These are phyloP conservation scores for Lysandra coridon DNA, from an alignment of 2,888 invertebrate genomes.

Conservation along the genomic window DNA sequence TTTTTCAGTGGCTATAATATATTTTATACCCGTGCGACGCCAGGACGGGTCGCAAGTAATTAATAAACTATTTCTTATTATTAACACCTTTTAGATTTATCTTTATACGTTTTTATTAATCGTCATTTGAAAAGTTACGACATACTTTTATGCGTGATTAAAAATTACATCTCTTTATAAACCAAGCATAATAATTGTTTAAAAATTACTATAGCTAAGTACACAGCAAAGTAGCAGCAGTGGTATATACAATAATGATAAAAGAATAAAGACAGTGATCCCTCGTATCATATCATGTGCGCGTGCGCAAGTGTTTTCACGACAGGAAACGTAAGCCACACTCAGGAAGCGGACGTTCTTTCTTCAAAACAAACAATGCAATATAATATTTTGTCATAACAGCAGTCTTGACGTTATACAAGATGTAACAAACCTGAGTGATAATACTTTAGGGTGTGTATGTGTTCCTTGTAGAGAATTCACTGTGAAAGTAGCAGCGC, in stretches of 20 bases:
- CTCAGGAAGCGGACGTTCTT: background rate
- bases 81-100: background rate
- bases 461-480: too few species aligned
- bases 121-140: background rate
- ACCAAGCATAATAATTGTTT: background rate
- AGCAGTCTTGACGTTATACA: background rate
- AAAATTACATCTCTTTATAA: background rate
- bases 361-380: conserved; percentile 7
- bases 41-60: background rate
- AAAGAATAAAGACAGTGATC: background rate
- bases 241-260: too few species aligned
- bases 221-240: background rate
- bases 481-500: too few species aligned
- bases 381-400: background rate
- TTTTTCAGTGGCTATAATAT: too few species aligned
- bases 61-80: background rate
- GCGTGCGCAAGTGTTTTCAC: conserved; percentile 5
- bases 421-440: too few species aligned
- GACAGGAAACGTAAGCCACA: background rate
- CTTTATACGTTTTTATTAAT: background rate
- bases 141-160: background rate
- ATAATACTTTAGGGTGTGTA: too few species aligned
- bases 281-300: background rate
- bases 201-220: background rate
- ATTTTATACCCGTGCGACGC: too few species aligned